These are phyloP conservation scores for Achroia grisella DNA, from an alignment of 1,140 invertebrate genomes.

Conservation along the genomic window DNA sequence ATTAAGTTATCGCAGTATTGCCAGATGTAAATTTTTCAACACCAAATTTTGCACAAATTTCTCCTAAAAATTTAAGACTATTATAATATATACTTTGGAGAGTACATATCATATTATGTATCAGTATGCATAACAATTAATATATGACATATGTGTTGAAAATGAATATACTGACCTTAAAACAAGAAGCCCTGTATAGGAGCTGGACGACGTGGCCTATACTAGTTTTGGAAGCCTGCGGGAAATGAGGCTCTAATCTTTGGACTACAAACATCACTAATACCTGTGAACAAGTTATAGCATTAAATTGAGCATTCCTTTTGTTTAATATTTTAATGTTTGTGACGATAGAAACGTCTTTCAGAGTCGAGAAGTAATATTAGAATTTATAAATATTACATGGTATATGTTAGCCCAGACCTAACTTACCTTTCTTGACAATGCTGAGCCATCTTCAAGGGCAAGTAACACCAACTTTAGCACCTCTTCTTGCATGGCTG, in stretches of 20 bases:
- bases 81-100: too few relatives aligned
- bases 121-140: too few relatives aligned
- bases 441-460: slow-evolving; percentile 95
- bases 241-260: slow-evolving; percentile 94
- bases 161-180: slow-evolving; percentile 82
- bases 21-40: too few relatives aligned
- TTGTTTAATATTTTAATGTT: too few relatives aligned
- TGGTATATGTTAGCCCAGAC: too few relatives aligned
- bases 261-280: slow-evolving; percentile 99
- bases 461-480: slow-evolving; percentile 94
- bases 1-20: too few relatives aligned
- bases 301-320: too few relatives aligned
- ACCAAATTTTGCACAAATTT: too few relatives aligned
- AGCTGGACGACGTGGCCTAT: slow-evolving; percentile 99
- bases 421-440: slow-evolving; percentile 87
- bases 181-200: slow-evolving; percentile 97
- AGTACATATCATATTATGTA: too few relatives aligned
- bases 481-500: slow-evolving; percentile 99
- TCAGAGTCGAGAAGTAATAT: too few relatives aligned
- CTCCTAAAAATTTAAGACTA: too few relatives aligned
- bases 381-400: slow-evolving; percentile 4
- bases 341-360: too few relatives aligned
- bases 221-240: slow-evolving; percentile 98
- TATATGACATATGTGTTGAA: background rate
- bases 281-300: slow-evolving; percentile 73